Evolutionary conservation across 2,888 invertebrate species (phyloP).

Genomic region (Lepidochrysops patricia): DNA sequence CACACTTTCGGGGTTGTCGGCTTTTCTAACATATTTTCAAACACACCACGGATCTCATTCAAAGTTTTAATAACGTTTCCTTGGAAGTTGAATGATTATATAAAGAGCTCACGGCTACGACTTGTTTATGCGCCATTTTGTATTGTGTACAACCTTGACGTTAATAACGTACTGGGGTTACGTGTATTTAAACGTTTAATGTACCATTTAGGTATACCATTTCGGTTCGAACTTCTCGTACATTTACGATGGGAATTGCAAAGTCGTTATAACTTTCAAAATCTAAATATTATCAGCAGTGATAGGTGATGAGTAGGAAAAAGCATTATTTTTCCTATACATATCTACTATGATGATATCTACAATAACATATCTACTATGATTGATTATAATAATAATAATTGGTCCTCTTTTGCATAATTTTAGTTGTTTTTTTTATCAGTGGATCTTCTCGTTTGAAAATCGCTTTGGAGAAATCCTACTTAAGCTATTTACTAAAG

Average conservation of each 20-base stretch:
- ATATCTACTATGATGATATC: too few relatives aligned
- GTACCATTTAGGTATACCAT: neutral
- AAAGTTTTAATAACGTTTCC: conserved; percentile 3
- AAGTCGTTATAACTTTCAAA: neutral
- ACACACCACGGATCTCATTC: neutral
- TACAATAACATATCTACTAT: too few relatives aligned
- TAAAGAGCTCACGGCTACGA: neutral
- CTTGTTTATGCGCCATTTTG: conserved; percentile 1
- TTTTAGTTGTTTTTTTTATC: too few relatives aligned
- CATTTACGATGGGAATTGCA: neutral
- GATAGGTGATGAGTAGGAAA: neutral
- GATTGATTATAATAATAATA: too few relatives aligned
- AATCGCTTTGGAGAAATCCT: too few relatives aligned
- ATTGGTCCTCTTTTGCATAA: too few relatives aligned
- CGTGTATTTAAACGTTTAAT: neutral
- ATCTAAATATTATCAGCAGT: neutral
- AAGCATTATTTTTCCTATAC: too few relatives aligned
- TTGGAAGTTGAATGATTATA: neutral
- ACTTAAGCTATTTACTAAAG: too few relatives aligned
- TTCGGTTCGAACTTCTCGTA: neutral
- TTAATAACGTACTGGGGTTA: neutral
- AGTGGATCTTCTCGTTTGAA: too few relatives aligned
- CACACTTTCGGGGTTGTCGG: neutral
- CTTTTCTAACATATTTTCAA: neutral
- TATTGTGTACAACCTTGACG: neutral